phyloP scores from a whole-genome alignment of 2,113 vertebrate species.

The Alligator mississippiensis region DNA sequence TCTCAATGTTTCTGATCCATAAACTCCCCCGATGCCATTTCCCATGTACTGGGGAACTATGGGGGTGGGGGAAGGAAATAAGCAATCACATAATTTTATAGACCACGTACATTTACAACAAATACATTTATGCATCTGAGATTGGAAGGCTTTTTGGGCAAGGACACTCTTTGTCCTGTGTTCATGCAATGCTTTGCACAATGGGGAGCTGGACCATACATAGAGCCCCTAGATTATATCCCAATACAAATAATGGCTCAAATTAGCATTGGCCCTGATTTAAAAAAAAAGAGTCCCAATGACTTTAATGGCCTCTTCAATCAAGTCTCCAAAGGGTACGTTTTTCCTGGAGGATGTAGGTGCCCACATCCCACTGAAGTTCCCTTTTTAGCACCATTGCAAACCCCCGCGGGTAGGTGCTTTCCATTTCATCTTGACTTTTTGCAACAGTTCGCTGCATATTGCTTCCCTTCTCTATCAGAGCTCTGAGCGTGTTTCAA shows the following conservation, averaged over 20 bases:
- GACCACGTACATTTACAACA: neutral
- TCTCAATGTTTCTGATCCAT: neutral
- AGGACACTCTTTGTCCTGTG: neutral
- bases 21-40: neutral
- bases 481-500: constrained; percentile 14
- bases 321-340: neutral
- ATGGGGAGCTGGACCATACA: neutral
- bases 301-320: neutral
- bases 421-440: neutral
- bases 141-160: neutral
- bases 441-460: neutral
- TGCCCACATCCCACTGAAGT: constrained; percentile 1
- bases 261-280: accelerated
- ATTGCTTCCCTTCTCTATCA: constrained; percentile 12
- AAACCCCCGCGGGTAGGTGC: neutral
- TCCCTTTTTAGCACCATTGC: constrained; percentile 1
- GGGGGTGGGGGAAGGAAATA: neutral
- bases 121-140: neutral
- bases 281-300: neutral
- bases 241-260: neutral
- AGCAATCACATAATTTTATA: neutral
- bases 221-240: neutral
- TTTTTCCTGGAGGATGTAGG: neutral
- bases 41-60: neutral
- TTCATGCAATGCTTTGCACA: neutral